These are phyloP conservation scores for Anoura caudifer DNA, from an alignment of 2,113 vertebrate genomes.

Conservation along the genomic window DNA sequence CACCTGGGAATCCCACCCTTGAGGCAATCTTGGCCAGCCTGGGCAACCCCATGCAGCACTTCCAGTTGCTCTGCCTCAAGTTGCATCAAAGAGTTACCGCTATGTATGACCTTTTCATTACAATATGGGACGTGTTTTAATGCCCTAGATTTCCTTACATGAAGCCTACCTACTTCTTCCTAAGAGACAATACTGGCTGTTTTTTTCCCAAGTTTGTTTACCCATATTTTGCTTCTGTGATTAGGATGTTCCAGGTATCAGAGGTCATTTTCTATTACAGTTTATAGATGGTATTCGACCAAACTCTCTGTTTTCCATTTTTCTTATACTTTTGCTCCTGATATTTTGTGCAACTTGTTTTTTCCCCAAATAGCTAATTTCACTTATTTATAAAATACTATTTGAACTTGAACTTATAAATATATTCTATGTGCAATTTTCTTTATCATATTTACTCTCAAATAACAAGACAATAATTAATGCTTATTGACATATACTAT, in stretches of 20 bases:
- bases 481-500: background rate
- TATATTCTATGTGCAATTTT: background rate
- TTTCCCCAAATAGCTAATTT: background rate
- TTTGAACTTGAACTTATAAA: constrained; percentile 23
- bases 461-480: background rate
- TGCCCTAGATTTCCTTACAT: background rate
- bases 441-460: background rate
- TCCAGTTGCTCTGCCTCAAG: background rate
- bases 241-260: background rate
- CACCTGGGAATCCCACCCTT: background rate
- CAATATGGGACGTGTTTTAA: background rate
- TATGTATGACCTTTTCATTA: background rate
- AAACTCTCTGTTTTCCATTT: background rate
- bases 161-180: background rate
- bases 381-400: constrained; percentile 12
- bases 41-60: fast-evolving
- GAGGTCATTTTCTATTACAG: background rate
- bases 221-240: background rate
- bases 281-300: background rate
- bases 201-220: background rate
- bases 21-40: background rate
- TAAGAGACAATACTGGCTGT: background rate
- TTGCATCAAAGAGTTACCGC: background rate
- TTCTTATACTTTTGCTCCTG: background rate
- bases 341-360: background rate